Percentiles rank a stretch among this genome's conserved stretches.
These are phyloP conservation scores for Ptyas mucosa DNA, from an alignment of 2,113 vertebrate genomes.

Conservation along the genomic window DNA sequence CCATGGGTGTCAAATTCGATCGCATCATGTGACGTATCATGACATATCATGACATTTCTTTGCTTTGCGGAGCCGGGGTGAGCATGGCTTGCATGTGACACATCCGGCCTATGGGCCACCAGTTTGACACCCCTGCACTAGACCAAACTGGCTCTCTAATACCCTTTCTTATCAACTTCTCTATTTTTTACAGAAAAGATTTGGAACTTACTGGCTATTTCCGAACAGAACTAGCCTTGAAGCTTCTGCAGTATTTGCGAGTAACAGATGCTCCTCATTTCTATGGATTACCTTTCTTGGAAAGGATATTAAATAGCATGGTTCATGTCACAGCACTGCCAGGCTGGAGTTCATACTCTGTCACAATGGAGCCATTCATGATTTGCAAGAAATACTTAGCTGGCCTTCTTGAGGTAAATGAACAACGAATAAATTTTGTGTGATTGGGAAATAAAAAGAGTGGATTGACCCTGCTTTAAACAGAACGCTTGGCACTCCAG, in stretches of 20 bases:
- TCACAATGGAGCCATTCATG: conserved; percentile 67
- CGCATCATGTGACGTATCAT: no score
- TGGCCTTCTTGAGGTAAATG: conserved; percentile 84
- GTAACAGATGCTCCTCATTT: conserved; percentile 89
- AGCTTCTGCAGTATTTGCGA: conserved; percentile 84
- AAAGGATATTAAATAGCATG: conserved; percentile 86
- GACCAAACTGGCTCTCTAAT: not conserved
- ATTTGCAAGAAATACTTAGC: conserved; percentile 88
- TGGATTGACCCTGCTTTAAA: not conserved
- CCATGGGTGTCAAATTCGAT: no score
- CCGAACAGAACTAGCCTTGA: conserved; percentile 83
- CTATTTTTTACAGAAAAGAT: conserved; percentile 70
- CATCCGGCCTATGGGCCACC: no score
- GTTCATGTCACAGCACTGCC: conserved; percentile 83
- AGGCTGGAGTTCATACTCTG: conserved; percentile 83
- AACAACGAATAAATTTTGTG: not conserved
- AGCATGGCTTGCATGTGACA: no score
- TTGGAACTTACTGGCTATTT: conserved; percentile 77
- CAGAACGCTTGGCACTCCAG: not conserved
- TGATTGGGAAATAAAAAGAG: not conserved
- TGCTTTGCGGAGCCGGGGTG: no score
- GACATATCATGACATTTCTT: no score
- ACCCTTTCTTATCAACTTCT: not conserved
- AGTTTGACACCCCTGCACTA: not conserved
- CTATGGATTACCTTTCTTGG: conserved; percentile 92